Evolutionary conservation across 2,113 vertebrate species (phyloP).

Genomic region (Cryptotis parvus): DNA sequence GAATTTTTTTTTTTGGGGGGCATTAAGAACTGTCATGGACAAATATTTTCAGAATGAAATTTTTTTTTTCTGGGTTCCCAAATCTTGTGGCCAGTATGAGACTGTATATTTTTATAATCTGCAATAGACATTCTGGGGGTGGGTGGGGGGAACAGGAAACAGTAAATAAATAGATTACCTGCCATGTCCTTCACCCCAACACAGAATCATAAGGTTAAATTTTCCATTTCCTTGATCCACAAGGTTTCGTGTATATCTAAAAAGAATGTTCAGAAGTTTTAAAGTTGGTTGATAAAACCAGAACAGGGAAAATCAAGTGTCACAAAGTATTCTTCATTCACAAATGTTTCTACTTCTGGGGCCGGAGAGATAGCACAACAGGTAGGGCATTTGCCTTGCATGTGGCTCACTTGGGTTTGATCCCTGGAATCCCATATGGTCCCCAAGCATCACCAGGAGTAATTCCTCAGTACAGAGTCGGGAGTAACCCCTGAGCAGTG

Average conservation of each 20-base stretch:
- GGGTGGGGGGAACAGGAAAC: neutral
- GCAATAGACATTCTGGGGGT: neutral
- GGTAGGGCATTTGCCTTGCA: too few species aligned
- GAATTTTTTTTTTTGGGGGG: neutral
- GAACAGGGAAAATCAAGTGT: constrained; percentile 35
- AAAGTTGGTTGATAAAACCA: constrained; percentile 6
- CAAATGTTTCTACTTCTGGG: constrained; percentile 19
- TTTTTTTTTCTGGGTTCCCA: neutral
- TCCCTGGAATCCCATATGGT: too few species aligned
- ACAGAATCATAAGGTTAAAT: constrained; percentile 98
- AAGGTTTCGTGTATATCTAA: constrained; percentile 97
- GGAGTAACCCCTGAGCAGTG: too few species aligned
- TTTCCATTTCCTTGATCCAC: constrained; percentile 97
- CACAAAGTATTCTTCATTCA: neutral
- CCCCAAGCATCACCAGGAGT: too few species aligned
- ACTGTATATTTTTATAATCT: neutral
- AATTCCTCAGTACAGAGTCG: too few species aligned
- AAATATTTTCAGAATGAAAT: constrained; percentile 37
- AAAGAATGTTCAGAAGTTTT: constrained; percentile 67
- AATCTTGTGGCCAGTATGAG: neutral
- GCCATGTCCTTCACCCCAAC: constrained; percentile 99
- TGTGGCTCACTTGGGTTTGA: too few species aligned
- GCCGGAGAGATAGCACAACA: too few species aligned
- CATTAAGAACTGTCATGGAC: neutral
- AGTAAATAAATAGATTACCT: constrained; percentile 88